Evolutionary conservation across 1,140 invertebrate genomes (phyloP), one percentile per base, ranked within the genome.

Genomic region (Eriosoma lanigerum): DNA sequence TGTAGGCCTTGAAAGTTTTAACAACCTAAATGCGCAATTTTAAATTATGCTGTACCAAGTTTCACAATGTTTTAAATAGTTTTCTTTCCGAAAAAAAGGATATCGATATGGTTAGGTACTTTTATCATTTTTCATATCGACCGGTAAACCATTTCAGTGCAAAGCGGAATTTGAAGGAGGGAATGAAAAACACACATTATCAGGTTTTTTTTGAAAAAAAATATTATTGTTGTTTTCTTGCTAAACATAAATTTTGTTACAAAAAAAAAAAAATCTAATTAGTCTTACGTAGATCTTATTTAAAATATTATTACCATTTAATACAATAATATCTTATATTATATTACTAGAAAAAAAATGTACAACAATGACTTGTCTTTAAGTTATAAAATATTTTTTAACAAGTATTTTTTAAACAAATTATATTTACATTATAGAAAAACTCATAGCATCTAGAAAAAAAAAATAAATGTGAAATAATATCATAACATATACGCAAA

Each of bases 301-400:
- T 44, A 78, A 60, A 78, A 78, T 78, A 60, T 62, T 75, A 75
- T 75, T 56, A 54, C 52, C 62, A 38, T 78, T 48, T 19, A 76
- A 46, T 62, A 78, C 56, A 78, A 78, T 78, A 62, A 60, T 38
- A 38, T 60, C 38, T 78, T 60, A 46, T 6, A 78, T 26, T 19
- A 38, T 6, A 78, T 46, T 26, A 60, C 75, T 78, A 38, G 32
- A 78, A 78, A 75, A 62, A 72, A 52, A 50, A 72, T 78, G 52
- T 78, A 78, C 75, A 78, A 78, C 75, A 78, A 78, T 62, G 56
- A 78, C 50, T 76, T 76, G 38, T 78, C 56, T 44, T 78, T 44
- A 78, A 78, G 52, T 78, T 78, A 78, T 76, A 60, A 78, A 78
- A 78, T 78, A 76, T 62, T 46, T 78, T n/a, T 78, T 78, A 78